phyloP scores from a whole-genome alignment of 2,113 vertebrate genomes.

The Ivindomyrus marchei region DNA sequence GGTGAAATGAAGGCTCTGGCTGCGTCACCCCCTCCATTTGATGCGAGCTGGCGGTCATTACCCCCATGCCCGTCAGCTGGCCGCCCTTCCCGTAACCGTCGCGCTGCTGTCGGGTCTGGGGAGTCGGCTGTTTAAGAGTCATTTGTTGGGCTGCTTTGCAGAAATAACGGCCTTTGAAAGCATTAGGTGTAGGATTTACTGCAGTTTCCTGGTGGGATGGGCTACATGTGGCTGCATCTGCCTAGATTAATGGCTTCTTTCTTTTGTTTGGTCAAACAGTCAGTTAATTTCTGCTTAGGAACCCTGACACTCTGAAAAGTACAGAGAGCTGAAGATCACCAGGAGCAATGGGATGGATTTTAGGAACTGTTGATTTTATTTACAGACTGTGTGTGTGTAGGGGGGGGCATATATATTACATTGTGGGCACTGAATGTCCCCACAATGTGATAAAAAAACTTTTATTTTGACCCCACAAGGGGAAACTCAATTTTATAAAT shows the following conservation, averaged over 20 bases:
- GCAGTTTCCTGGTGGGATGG: not conserved
- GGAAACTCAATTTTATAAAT: not conserved
- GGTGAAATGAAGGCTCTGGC: not conserved
- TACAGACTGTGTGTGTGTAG: not conserved
- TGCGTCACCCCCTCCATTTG: not conserved
- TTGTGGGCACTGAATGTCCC: not conserved
- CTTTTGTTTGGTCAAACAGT: slow-evolving; percentile 47
- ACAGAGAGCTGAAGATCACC: not conserved
- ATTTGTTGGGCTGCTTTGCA: not conserved
- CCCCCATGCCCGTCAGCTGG: not conserved
- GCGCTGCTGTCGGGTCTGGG: not conserved
- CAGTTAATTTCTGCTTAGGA: slow-evolving; percentile 33
- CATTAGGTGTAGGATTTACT: not conserved
- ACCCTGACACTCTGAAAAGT: slow-evolving; percentile 6
- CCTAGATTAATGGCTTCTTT: slow-evolving; percentile 44
- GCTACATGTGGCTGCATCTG: slow-evolving; percentile 2
- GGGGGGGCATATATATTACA: not conserved
- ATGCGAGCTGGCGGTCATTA: not conserved
- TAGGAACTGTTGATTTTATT: not conserved
- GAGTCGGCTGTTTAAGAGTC: not conserved
- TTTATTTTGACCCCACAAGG: not conserved
- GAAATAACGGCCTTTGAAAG: not conserved
- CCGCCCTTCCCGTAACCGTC: not conserved
- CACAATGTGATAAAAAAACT: not conserved
- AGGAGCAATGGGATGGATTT: not conserved